Evolutionary conservation across 2,888 invertebrate species (phyloP), one percentile per base, ranked within the genome.

Genomic region (Tillus elongatus): DNA sequence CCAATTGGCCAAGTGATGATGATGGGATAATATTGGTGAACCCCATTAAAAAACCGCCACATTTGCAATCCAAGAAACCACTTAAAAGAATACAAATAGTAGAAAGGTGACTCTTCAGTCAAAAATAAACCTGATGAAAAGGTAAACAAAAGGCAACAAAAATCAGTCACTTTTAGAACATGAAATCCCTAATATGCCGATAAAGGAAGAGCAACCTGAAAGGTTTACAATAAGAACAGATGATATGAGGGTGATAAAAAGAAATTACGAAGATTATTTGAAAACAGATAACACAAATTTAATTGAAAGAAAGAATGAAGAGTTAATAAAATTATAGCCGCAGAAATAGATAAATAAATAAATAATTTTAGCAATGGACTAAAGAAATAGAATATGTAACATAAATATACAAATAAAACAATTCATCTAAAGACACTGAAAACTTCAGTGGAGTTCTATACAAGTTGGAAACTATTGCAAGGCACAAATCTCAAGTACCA

Each of bases 391-490:
- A 24, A 30, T 29, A 16, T 6, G 14, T n/a, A n/a, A n/a, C n/a
- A n/a, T n/a, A n/a, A n/a, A n/a, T n/a, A n/a, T n/a, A 26, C 16
- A 13, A 41, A 42, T 40, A 35, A 36, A 35, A 28, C 35, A 27
- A n/a, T n/a, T n/a, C n/a, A n/a, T n/a, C 41, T 40, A 36, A 30
- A 38, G 30, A n/a, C 36, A 44, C 82, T 82, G 0, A 70, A 67
- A 36, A 77, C 72, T 39, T 75, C 77, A 36, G 75, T 82, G 4
- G 79, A 81, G 51, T 83, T 83, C 56, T 66, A 74, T 57, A 49
- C 67, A 0, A 68, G 70, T 32, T 83, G 82, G 83, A 75, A 71
- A 50, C 66, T 68, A 45, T 52, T 77, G 34, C 71, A 67, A 45
- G 68, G 63, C 0, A 64, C 67, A 14, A 55, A 59, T n/a, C 69